A percentile compares a stretch with the other conserved stretches of the same genome.
Evolutionary conservation across 2,888 invertebrate species (phyloP).

Genomic region (Atethmia centrago): DNA sequence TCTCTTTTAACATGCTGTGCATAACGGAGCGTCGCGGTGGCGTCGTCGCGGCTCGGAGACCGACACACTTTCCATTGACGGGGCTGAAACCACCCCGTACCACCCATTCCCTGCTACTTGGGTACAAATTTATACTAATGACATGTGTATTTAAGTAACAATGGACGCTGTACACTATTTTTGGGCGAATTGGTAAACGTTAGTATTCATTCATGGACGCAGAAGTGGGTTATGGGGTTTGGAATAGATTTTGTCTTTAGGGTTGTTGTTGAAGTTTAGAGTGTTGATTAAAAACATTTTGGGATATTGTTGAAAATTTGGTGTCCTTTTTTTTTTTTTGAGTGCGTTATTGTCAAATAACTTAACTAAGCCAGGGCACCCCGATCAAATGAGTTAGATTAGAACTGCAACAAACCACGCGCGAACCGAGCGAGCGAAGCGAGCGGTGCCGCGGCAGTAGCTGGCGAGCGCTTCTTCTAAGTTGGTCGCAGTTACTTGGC

Average conservation of each 20-base stretch:
- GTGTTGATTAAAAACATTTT: not conserved
- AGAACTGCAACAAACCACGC: no score
- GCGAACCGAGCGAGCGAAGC: no score
- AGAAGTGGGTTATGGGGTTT: slow-evolving; percentile 21
- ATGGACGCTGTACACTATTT: slow-evolving; percentile 56
- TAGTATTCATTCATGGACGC: slow-evolving; percentile 50
- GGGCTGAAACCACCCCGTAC: slow-evolving; percentile 74
- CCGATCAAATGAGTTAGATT: no score
- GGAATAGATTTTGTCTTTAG: slow-evolving; percentile 1
- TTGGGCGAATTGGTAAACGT: slow-evolving; percentile 33
- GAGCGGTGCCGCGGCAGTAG: no score
- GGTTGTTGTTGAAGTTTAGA: not conserved
- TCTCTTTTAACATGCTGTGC: slow-evolving; percentile 65
- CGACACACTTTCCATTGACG: slow-evolving; percentile 89
- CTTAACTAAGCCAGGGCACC: no score
- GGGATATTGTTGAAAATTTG: not conserved
- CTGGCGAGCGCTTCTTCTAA: no score
- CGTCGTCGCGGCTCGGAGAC: slow-evolving; percentile 86
- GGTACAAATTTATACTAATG: slow-evolving; percentile 69
- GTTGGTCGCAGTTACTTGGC: no score
- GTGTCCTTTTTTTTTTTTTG: no score
- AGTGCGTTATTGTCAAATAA: no score
- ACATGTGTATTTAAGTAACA: slow-evolving; percentile 62
- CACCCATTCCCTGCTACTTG: slow-evolving; percentile 67
- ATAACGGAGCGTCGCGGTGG: slow-evolving; percentile 63